Percentiles rank a stretch among this genome's conserved stretches.
Evolutionary conservation across 2,113 vertebrate genomes (phyloP).

Genomic region (Vidua macroura): DNA sequence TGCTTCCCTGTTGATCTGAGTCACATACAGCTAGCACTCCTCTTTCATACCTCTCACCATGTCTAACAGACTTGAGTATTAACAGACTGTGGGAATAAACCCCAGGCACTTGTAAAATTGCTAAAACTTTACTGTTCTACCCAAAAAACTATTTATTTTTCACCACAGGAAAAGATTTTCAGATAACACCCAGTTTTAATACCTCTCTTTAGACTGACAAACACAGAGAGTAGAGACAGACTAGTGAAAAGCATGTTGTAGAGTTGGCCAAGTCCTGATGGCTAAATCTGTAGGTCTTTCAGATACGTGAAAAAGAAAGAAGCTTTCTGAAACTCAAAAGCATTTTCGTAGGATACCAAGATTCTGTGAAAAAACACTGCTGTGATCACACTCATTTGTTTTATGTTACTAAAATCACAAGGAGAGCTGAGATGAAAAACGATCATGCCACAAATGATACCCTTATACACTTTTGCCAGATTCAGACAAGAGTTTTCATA

Average conservation of each 20-base stretch:
- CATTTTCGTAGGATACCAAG: not conserved
- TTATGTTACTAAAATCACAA: not conserved
- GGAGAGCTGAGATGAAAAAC: not conserved
- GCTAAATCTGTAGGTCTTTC: not conserved
- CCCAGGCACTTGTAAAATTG: not conserved
- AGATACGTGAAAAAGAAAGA: not conserved
- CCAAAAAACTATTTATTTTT: not conserved
- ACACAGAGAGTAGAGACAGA: not conserved
- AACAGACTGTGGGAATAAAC: not conserved
- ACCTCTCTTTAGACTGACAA: not conserved
- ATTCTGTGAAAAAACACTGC: not conserved
- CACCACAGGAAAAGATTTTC: not conserved
- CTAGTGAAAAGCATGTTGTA: not conserved
- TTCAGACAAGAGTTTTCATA: not conserved
- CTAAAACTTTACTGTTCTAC: not conserved
- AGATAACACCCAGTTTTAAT: not conserved
- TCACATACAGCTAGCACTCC: not conserved
- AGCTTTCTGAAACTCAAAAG: not conserved
- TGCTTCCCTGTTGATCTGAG: not conserved
- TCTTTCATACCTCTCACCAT: not conserved
- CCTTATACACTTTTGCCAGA: not conserved
- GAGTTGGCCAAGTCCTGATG: not conserved
- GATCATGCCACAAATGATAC: not conserved
- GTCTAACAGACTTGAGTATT: not conserved
- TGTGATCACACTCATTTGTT: not conserved